Conservation (phyloP, 2,797 vertebrate species). For the Eidolon dupreanum region DNA sequence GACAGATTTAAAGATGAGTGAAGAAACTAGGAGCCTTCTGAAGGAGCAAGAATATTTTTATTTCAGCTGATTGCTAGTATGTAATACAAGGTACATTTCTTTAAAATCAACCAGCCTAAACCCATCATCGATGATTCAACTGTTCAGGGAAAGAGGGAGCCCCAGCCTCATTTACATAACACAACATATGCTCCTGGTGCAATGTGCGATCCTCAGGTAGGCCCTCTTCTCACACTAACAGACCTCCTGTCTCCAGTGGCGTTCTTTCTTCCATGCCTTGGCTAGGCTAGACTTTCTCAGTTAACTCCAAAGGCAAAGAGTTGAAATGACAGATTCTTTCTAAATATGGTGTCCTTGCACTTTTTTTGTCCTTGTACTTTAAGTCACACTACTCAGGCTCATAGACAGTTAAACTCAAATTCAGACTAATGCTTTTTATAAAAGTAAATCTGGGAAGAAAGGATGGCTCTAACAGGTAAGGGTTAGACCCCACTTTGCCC, state of each 20-base stretch:
- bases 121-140: neutral
- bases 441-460: neutral
- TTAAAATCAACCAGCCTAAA: neutral
- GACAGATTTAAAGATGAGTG: neutral
- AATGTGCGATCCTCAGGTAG: neutral
- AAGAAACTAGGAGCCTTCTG: conserved; percentile 4
- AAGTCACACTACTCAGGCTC: neutral
- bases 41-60: neutral
- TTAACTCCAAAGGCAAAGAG: neutral
- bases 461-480: neutral
- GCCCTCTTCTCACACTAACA: neutral
- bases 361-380: neutral
- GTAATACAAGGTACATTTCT: neutral
- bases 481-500: neutral
- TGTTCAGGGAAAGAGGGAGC: neutral
- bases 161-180: neutral
- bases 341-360: neutral
- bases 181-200: neutral
- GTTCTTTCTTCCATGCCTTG: neutral
- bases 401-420: neutral
- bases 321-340: neutral
- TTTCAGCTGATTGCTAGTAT: conserved; percentile 36
- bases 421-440: neutral
- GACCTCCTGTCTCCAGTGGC: neutral
- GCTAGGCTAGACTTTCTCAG: neutral